Conservation (phyloP, 2,888 invertebrate species). For the Dendrolimus houi region DNA sequence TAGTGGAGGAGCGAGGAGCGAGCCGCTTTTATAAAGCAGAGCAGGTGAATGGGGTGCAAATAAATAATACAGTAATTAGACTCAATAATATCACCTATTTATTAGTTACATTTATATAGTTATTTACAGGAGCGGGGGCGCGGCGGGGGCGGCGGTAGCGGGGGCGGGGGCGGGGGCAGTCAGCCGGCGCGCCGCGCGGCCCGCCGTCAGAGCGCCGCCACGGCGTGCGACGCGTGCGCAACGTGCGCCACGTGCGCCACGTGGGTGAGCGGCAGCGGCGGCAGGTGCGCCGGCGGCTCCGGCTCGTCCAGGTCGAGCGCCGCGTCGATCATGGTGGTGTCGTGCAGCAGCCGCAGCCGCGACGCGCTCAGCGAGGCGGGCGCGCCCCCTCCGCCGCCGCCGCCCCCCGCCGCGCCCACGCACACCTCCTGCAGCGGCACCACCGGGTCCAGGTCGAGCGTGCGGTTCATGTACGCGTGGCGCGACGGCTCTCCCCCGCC, state of each 20-base stretch:
- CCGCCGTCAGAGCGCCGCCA: conserved; percentile 6
- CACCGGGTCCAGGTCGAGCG: conserved; percentile 71
- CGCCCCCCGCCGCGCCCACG: conserved; percentile 10
- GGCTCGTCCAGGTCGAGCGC: conserved; percentile 92
- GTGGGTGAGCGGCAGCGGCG: conserved; percentile 11
- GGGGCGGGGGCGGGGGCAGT: conserved; percentile 2
- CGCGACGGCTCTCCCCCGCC: conserved; percentile 18
- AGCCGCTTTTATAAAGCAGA: conserved; percentile 5
- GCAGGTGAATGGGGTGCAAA: conserved; percentile 6
- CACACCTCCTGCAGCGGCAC: conserved; percentile 41
- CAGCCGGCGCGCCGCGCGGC: conserved; percentile 4
- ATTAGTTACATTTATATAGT: conserved; percentile 9
- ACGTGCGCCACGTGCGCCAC: conserved; percentile 13
- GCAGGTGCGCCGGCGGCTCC: conserved; percentile 65
- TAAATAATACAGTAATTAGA: conserved; percentile 10
- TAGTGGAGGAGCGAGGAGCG: conserved; percentile 12
- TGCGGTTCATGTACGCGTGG: conserved; percentile 70
- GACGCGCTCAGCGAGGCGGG: conserved; percentile 78
- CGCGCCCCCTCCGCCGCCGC: conserved; percentile 36
- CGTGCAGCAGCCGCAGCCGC: conserved; percentile 85
- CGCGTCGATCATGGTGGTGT: conserved; percentile 94
- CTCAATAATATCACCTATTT: conserved; percentile 22
- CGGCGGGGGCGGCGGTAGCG: not conserved
- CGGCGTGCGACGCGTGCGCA: conserved; percentile 9
- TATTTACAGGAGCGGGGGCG: conserved; percentile 16